Conservation (phyloP, 2,113 vertebrate species). For the Barnardius zonarius region DNA sequence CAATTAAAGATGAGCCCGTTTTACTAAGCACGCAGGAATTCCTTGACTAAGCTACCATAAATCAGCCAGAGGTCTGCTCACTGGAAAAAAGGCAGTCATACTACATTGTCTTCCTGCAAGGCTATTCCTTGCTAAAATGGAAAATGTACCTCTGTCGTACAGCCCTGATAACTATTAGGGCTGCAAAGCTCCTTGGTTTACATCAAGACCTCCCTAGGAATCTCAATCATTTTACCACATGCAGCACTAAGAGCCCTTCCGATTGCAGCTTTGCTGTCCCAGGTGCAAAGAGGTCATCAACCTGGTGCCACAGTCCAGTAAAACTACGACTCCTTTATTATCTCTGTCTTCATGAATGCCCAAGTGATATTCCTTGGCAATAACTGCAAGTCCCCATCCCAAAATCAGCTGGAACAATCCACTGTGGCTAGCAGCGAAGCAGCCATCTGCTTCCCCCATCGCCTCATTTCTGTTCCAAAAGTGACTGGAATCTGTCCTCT, state of each 20-base stretch:
- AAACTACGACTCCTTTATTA: neutral
- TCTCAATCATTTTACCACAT: fast-evolving
- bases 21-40: neutral
- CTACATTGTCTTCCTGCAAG: neutral
- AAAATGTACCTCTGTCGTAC: neutral
- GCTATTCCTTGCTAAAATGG: neutral
- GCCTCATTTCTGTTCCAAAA: neutral
- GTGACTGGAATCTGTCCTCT: neutral
- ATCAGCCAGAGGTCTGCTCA: neutral
- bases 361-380: neutral
- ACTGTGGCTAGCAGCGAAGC: neutral
- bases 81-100: neutral
- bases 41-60: neutral
- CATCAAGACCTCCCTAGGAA: neutral
- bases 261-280: neutral
- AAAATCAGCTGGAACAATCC: neutral
- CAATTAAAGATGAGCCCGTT: neutral
- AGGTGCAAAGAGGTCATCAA: neutral
- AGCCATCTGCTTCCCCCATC: constrained; percentile 46
- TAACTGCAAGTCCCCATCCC: neutral
- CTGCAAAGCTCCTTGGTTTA: neutral
- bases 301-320: neutral
- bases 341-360: neutral
- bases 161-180: neutral
- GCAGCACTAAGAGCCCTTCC: neutral